These are phyloP conservation scores for Manis pentadactyla DNA, from an alignment of 2,797 vertebrate genomes.

Conservation along the genomic window DNA sequence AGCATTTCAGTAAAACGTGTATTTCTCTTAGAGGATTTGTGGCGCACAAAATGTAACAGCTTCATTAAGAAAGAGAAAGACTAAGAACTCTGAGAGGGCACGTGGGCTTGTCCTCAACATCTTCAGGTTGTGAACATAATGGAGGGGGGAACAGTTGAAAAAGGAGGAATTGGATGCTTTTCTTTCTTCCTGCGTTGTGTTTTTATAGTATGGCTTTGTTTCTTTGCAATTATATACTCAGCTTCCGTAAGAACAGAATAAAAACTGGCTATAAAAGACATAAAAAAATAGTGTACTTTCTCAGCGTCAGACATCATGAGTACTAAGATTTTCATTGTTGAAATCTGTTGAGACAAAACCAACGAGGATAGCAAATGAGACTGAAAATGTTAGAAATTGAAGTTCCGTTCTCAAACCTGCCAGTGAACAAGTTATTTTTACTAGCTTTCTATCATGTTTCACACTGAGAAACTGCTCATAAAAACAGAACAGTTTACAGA, in stretches of 20 bases:
- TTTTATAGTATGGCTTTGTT: background rate
- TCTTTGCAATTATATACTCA: background rate
- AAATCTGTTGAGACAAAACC: background rate
- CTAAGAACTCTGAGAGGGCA: too few relatives aligned
- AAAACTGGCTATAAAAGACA: background rate
- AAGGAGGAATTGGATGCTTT: background rate
- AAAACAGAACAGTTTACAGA: background rate
- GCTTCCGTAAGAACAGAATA: background rate
- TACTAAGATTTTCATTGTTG: background rate
- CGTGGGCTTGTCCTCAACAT: background rate
- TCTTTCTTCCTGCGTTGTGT: background rate
- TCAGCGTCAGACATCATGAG: background rate
- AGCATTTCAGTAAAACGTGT: background rate
- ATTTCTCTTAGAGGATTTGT: background rate
- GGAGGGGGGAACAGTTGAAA: background rate
- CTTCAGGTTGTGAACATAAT: background rate
- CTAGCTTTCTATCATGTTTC: background rate
- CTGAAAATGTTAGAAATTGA: background rate
- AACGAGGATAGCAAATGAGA: background rate
- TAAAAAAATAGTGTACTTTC: background rate
- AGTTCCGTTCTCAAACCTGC: background rate
- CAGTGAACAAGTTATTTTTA: background rate
- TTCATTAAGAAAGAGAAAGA: background rate
- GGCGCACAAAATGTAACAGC: background rate
- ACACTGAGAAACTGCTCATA: too few relatives aligned